These are phyloP conservation scores for Erythrocercus mccallii DNA, from an alignment of 2,113 vertebrate genomes.

Conservation along the genomic window DNA sequence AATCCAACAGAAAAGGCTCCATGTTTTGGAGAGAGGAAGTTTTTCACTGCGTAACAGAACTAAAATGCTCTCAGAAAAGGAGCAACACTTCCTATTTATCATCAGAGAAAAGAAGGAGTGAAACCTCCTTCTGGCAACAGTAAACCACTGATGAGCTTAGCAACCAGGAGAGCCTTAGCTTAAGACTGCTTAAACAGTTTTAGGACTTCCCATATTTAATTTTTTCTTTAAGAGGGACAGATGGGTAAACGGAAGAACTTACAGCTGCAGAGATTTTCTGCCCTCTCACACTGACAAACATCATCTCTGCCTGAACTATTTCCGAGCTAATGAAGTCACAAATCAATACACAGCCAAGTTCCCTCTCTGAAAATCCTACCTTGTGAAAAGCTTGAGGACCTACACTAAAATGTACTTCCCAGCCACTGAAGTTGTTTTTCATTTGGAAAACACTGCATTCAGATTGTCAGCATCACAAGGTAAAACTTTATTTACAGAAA, in stretches of 20 bases:
- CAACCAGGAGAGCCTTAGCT: not conserved
- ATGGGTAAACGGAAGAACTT: not conserved
- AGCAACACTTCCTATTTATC: not conserved
- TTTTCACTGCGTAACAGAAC: not conserved
- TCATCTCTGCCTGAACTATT: not conserved
- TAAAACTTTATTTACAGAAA: not conserved
- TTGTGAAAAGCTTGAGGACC: not conserved
- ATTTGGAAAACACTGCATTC: not conserved
- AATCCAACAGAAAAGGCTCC: not conserved
- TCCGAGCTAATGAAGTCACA: not conserved
- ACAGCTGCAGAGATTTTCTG: not conserved
- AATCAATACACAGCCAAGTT: not conserved
- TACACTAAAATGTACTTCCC: not conserved
- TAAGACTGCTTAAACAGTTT: slow-evolving; percentile 14
- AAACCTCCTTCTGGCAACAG: not conserved
- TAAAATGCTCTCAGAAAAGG: not conserved
- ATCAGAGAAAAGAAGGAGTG: not conserved
- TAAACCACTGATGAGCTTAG: not conserved
- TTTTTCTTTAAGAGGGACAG: not conserved
- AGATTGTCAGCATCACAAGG: not conserved
- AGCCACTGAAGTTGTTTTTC: not conserved
- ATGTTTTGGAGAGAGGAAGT: not conserved
- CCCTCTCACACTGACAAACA: not conserved
- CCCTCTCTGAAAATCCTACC: not conserved
- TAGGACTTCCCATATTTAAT: not conserved